phyloP scores from a whole-genome alignment of 2,888 invertebrate species.

The Zhuqinia jingwanae region DNA sequence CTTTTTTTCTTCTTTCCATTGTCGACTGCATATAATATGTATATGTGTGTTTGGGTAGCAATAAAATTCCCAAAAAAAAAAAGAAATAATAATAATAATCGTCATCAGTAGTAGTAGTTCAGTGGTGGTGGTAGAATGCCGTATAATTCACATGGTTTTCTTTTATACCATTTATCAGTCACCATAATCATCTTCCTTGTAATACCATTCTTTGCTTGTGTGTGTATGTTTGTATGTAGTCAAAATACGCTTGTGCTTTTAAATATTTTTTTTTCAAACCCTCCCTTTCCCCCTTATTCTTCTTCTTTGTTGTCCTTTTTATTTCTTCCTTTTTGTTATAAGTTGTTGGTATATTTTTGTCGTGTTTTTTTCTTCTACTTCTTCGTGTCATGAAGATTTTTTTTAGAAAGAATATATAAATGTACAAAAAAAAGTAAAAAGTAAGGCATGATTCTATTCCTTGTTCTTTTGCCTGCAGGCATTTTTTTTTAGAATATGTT shows the following conservation, averaged over 20 bases:
- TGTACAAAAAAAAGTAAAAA: constrained; percentile 17
- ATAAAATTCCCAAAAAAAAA: constrained; percentile 36
- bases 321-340: too few relatives aligned
- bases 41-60: constrained; percentile 5
- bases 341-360: too few relatives aligned
- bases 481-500: too few relatives aligned
- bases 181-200: constrained; percentile 26
- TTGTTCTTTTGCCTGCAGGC: constrained; percentile 28
- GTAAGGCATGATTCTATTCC: constrained; percentile 13
- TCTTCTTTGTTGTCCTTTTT: too few relatives aligned
- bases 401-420: constrained; percentile 14
- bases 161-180: constrained; percentile 48
- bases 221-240: too few relatives aligned
- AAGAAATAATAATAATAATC: constrained; percentile 39
- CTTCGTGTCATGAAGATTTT: constrained; percentile 4
- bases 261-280: constrained; percentile 6
- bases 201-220: too few relatives aligned
- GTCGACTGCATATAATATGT: background rate
- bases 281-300: constrained; percentile 23
- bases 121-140: constrained; percentile 28
- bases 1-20: background rate
- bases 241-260: constrained; percentile 4
- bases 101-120: background rate
- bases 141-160: background rate
- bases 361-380: background rate